These are phyloP conservation scores for Drosophila parthenogenetica DNA, from an alignment of 2,888 invertebrate genomes.

Conservation along the genomic window DNA sequence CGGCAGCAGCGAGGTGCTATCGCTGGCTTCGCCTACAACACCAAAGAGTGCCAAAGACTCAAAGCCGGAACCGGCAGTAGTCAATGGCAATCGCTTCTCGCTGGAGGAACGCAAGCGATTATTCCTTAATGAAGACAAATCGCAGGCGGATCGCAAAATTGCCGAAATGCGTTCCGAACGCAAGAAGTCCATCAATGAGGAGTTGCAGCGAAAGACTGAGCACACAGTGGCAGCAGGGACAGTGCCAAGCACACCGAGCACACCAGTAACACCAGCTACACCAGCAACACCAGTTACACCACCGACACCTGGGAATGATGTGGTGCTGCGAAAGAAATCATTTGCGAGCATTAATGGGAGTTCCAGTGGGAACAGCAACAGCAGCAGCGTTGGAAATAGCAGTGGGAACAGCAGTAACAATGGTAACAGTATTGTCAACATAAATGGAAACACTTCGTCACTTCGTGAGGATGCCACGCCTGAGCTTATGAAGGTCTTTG, in stretches of 20 bases:
- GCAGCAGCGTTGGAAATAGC: constrained; percentile 46
- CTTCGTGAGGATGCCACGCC: constrained; percentile 89
- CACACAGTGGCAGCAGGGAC: constrained; percentile 6
- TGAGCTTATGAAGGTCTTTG: constrained; percentile 93
- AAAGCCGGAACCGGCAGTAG: background rate
- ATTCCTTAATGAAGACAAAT: constrained; percentile 81
- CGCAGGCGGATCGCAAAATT: constrained; percentile 76
- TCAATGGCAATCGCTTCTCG: constrained; percentile 59
- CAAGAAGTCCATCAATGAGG: constrained; percentile 80
- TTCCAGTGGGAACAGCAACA: constrained; percentile 16
- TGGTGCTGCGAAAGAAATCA: constrained; percentile 84
- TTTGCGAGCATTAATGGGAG: constrained; percentile 66
- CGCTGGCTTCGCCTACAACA: constrained; percentile 52
- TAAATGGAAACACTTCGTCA: constrained; percentile 7
- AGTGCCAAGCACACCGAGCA: constrained; percentile 32
- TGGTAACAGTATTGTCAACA: background rate
- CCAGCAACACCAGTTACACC: constrained; percentile 11
- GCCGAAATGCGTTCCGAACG: constrained; percentile 81
- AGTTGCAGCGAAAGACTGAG: constrained; percentile 65
- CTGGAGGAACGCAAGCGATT: constrained; percentile 83
- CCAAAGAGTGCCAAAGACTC: constrained; percentile 36
- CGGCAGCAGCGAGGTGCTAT: constrained; percentile 45
- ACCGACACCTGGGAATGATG: constrained; percentile 53
- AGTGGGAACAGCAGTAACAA: constrained; percentile 7
- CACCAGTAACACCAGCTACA: constrained; percentile 13